Evolutionary conservation across 1,140 invertebrate genomes (phyloP).

Genomic region (Bombus huntii): DNA sequence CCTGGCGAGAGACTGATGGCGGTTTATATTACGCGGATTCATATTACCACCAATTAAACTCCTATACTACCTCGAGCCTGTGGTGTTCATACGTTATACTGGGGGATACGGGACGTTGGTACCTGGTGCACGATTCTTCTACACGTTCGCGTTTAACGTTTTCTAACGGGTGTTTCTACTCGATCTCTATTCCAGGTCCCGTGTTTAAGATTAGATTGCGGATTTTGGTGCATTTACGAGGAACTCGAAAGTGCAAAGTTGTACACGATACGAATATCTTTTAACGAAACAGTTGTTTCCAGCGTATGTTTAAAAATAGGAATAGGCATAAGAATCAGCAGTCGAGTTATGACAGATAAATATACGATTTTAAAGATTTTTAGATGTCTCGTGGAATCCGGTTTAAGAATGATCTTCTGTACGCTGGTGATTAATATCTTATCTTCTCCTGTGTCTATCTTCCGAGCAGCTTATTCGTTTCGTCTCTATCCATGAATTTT

Average conservation of each 20-base stretch:
- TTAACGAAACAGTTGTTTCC: too few relatives aligned
- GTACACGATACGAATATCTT: too few relatives aligned
- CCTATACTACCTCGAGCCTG: slow-evolving; percentile 69
- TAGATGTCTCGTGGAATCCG: too few relatives aligned
- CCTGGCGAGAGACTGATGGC: slow-evolving; percentile 71
- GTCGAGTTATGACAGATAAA: not conserved
- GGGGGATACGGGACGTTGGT: slow-evolving; percentile 60
- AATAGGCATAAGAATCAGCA: too few relatives aligned
- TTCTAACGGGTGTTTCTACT: slow-evolving; percentile 56
- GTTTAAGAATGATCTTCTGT: not conserved
- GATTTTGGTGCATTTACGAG: too few relatives aligned
- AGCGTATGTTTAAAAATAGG: too few relatives aligned
- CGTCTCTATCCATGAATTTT: too few relatives aligned
- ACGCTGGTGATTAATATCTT: not conserved
- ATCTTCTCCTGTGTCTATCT: not conserved
- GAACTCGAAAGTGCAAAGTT: too few relatives aligned
- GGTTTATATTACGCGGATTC: slow-evolving; percentile 78
- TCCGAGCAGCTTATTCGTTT: not conserved
- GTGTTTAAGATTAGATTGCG: too few relatives aligned
- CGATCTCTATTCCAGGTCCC: too few relatives aligned
- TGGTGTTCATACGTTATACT: slow-evolving; percentile 71
- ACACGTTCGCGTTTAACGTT: slow-evolving; percentile 32
- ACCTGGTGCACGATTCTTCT: slow-evolving; percentile 51
- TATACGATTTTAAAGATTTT: not conserved
- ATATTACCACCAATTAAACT: slow-evolving; percentile 78